phyloP scores from a whole-genome alignment of 2,113 vertebrate genomes.

The Cranoglanis bouderius region DNA sequence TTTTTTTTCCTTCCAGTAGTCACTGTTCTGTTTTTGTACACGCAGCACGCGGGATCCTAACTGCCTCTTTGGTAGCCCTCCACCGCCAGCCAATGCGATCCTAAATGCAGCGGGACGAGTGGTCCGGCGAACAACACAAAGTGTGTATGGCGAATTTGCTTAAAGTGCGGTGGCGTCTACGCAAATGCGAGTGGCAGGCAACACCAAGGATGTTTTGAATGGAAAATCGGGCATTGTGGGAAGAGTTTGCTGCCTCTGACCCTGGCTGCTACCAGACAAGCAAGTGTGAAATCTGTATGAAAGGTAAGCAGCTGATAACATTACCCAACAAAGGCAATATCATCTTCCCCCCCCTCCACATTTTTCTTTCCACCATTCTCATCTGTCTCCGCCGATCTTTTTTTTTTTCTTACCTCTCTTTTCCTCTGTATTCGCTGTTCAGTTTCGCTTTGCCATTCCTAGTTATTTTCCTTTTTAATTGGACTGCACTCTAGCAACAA shows the following conservation, averaged over 20 bases:
- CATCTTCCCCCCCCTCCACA: slow-evolving; percentile 61
- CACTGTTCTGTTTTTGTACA: slow-evolving; percentile 43
- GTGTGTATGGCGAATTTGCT: slow-evolving; percentile 57
- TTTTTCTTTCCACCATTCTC: slow-evolving; percentile 55
- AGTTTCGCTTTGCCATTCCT: slow-evolving; percentile 45
- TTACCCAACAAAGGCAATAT: slow-evolving; percentile 75
- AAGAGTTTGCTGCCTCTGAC: slow-evolving; percentile 71
- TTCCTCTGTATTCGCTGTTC: slow-evolving; percentile 37
- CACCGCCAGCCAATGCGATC: slow-evolving; percentile 27
- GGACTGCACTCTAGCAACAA: slow-evolving; percentile 6
- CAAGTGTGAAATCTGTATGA: slow-evolving; percentile 81
- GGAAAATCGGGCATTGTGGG: slow-evolving; percentile 76
- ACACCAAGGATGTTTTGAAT: slow-evolving; percentile 59
- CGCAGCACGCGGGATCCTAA: slow-evolving; percentile 28
- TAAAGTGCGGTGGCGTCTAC: slow-evolving; percentile 55
- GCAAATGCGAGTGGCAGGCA: slow-evolving; percentile 64
- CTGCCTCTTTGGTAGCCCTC: slow-evolving; percentile 24
- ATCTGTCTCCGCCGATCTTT: slow-evolving; percentile 54
- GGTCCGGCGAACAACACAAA: slow-evolving; percentile 57
- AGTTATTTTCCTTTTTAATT: slow-evolving; percentile 50
- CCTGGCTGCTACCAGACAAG: slow-evolving; percentile 68
- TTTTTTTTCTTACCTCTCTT: slow-evolving; percentile 39
- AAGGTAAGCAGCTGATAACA: slow-evolving; percentile 78
- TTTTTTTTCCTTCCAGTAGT: slow-evolving; percentile 38
- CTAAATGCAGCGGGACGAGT: slow-evolving; percentile 44